A percentile compares a stretch with the other conserved stretches of the same genome.
These are phyloP conservation scores for Nebria brevicollis DNA, from an alignment of 2,888 invertebrate species.

Conservation along the genomic window DNA sequence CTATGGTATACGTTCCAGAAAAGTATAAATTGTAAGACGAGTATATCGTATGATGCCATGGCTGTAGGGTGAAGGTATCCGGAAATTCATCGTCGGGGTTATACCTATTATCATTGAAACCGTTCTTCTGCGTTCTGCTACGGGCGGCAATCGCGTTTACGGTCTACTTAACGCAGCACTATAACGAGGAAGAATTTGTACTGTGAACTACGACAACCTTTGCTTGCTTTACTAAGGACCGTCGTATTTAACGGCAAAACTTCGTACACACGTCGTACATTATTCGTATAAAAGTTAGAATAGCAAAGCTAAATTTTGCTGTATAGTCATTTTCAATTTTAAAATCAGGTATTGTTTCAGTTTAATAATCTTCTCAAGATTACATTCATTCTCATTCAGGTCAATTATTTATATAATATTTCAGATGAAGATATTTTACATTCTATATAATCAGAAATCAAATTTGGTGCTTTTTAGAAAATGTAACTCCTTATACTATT, in stretches of 20 bases:
- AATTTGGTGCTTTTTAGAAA: no score
- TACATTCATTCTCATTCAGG: no score
- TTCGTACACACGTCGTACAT: not conserved
- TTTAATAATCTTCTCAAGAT: no score
- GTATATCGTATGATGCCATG: conserved; percentile 31
- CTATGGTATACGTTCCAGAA: no score
- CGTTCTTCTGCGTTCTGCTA: not conserved
- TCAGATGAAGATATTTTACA: no score
- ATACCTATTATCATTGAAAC: conserved; percentile 10
- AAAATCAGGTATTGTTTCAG: no score
- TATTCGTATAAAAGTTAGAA: conserved; percentile 17
- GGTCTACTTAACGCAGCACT: conserved; percentile 56
- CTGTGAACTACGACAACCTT: conserved; percentile 1
- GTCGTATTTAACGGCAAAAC: not conserved
- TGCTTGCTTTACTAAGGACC: not conserved
- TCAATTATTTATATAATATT: no score
- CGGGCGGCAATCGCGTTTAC: conserved; percentile 56
- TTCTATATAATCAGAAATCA: no score
- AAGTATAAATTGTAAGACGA: not conserved
- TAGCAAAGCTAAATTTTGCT: conserved; percentile 14
- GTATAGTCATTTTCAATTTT: conserved; percentile 14
- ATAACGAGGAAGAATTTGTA: conserved; percentile 51
- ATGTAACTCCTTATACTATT: no score
- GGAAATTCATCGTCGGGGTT: conserved; percentile 5
- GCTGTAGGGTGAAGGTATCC: not conserved